A percentile compares a stretch with the other conserved stretches of the same genome.
These are phyloP conservation scores for Penelope pileata DNA, from an alignment of 2,113 vertebrate genomes.

Conservation along the genomic window DNA sequence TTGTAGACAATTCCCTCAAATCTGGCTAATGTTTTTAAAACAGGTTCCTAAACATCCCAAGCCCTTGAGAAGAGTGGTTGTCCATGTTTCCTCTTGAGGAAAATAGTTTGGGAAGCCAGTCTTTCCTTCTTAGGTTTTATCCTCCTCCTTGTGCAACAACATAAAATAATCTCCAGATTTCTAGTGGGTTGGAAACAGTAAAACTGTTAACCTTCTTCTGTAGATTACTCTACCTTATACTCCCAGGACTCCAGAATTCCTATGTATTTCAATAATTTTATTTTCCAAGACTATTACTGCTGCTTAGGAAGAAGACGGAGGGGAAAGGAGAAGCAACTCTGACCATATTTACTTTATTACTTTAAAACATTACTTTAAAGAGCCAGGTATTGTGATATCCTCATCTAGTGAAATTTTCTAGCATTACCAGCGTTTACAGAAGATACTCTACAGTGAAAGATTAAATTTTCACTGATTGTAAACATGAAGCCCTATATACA, in stretches of 20 bases:
- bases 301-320: neutral
- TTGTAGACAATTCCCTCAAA: neutral
- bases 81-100: neutral
- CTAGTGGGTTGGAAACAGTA: neutral
- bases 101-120: neutral
- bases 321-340: neutral
- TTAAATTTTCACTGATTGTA: neutral
- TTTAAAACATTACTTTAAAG: neutral
- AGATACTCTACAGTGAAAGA: neutral
- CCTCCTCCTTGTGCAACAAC: neutral
- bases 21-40: neutral
- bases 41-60: neutral
- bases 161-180: neutral
- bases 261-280: neutral
- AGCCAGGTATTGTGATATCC: neutral
- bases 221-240: neutral
- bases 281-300: neutral
- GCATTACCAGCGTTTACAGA: neutral
- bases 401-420: neutral
- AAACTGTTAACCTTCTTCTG: neutral
- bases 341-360: neutral
- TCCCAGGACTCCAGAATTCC: neutral
- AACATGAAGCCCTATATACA: neutral
- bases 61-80: neutral
- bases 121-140: neutral